A percentile compares a stretch with the other conserved stretches of the same genome.
These are phyloP conservation scores for Cyclophora albipunctata DNA, from an alignment of 2,888 invertebrate genomes.

Conservation along the genomic window DNA sequence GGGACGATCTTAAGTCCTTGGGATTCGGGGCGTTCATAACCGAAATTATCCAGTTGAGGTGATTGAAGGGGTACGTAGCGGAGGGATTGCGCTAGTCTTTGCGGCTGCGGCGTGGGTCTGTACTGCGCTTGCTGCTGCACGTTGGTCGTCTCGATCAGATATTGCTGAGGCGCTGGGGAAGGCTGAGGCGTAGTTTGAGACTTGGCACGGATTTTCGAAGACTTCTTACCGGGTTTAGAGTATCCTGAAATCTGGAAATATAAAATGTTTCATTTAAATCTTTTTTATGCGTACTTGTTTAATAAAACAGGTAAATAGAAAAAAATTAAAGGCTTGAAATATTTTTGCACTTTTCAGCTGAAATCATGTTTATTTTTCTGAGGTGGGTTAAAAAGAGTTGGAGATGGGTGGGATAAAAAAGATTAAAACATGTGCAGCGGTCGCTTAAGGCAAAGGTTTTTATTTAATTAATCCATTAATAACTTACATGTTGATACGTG, in stretches of 20 bases:
- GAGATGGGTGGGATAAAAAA: no score
- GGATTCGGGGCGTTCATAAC: conserved; percentile 55
- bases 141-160: conserved; percentile 68
- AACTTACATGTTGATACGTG: conserved; percentile 49
- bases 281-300: conserved; percentile 7
- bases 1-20: conserved; percentile 65
- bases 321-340: no score
- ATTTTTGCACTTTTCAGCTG: conserved; percentile 26
- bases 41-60: conserved; percentile 38
- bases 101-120: conserved; percentile 39
- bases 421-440: no score
- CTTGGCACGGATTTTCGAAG: conserved; percentile 56
- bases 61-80: conserved; percentile 45
- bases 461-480: background rate
- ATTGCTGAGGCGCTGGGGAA: conserved; percentile 61
- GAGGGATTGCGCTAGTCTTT: conserved; percentile 45
- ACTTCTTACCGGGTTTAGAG: conserved; percentile 54
- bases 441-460: no score
- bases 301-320: no score
- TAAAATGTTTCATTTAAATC: background rate
- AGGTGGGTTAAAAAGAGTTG: no score
- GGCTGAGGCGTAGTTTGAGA: conserved; percentile 41
- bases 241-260: conserved; percentile 59
- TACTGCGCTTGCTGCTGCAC: conserved; percentile 37
- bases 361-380: background rate